Percentiles rank a stretch among this genome's conserved stretches.
Evolutionary conservation across 1,140 invertebrate genomes (phyloP).

Genomic region (Eriocheir sinensis): DNA sequence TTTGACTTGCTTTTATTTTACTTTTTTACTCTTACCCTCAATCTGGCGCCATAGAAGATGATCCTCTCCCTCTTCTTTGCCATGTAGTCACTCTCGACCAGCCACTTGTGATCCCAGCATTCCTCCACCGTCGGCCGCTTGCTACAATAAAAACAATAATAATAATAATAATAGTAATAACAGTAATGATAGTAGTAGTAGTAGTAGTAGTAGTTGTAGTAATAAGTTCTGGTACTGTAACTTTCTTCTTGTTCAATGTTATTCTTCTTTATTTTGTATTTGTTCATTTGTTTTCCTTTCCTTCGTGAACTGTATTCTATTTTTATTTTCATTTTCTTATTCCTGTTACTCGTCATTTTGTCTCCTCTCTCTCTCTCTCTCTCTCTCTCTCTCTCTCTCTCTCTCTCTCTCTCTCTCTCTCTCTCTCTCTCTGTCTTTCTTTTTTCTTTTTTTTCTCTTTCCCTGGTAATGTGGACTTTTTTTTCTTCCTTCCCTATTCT

Average conservation of each 20-base stretch:
- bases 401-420: not conserved
- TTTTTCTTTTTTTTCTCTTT: not conserved
- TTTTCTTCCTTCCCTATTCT: too few relatives aligned
- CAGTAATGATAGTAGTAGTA: too few relatives aligned
- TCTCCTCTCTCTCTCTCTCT: constrained; percentile 7
- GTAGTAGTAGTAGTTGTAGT: too few relatives aligned
- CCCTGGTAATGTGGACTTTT: too few relatives aligned
- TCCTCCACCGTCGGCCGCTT: constrained; percentile 96
- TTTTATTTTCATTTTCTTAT: too few relatives aligned
- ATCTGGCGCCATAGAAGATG: constrained; percentile 90
- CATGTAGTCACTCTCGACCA: constrained; percentile 95
- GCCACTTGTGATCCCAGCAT: constrained; percentile 97
- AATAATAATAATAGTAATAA: too few relatives aligned
- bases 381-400: constrained; percentile 32
- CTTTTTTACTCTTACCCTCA: constrained; percentile 81
- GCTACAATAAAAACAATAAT: constrained; percentile 84
- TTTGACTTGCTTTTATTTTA: not conserved
- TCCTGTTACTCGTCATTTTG: not conserved
- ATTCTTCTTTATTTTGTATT: too few relatives aligned
- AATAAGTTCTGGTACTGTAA: too few relatives aligned
- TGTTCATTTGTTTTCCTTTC: too few relatives aligned
- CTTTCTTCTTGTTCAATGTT: too few relatives aligned
- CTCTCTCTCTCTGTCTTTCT: not conserved
- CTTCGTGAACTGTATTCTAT: too few relatives aligned
- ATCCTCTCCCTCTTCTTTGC: constrained; percentile 94